Evolutionary conservation across 2,113 vertebrate genomes (phyloP).

Genomic region (Esox niger): DNA sequence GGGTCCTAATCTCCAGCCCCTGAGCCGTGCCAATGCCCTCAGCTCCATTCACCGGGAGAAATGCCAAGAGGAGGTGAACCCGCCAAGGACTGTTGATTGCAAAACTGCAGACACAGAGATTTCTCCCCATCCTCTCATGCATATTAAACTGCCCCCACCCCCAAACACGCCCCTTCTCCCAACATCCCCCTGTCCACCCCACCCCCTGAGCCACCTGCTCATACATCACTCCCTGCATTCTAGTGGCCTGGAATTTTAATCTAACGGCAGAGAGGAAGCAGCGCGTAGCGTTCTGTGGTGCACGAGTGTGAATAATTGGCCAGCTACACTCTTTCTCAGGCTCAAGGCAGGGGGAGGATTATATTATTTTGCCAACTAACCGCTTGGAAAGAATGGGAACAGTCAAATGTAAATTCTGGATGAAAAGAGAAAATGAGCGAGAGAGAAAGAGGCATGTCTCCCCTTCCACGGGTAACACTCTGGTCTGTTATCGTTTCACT

Average conservation of each 20-base stretch:
- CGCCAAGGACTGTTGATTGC: constrained; percentile 55
- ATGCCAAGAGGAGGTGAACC: constrained; percentile 58
- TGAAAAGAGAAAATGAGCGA: constrained; percentile 22
- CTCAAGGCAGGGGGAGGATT: not conserved
- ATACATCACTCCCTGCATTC: constrained; percentile 69
- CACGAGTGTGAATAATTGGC: constrained; percentile 44
- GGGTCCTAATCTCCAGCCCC: constrained; percentile 37
- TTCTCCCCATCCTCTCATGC: constrained; percentile 58
- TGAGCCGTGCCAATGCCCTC: constrained; percentile 41
- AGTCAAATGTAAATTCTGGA: not conserved
- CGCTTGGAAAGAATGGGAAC: not conserved
- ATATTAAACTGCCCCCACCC: constrained; percentile 64
- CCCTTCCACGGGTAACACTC: not conserved
- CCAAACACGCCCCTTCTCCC: no score
- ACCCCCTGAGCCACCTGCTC: constrained; percentile 66
- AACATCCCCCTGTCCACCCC: no score
- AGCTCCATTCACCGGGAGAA: constrained; percentile 63
- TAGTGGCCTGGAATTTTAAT: constrained; percentile 66
- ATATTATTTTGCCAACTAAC: constrained; percentile 37
- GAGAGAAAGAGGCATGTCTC: constrained; percentile 13
- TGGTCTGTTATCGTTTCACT: constrained; percentile 38
- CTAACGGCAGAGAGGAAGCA: constrained; percentile 59
- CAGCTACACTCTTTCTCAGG: constrained; percentile 1
- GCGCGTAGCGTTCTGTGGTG: constrained; percentile 36
- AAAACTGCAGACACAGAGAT: constrained; percentile 62